Evolutionary conservation across 2,113 vertebrate genomes (phyloP), one percentile per base, ranked within the genome.

Genomic region (Anoplopoma fimbria): DNA sequence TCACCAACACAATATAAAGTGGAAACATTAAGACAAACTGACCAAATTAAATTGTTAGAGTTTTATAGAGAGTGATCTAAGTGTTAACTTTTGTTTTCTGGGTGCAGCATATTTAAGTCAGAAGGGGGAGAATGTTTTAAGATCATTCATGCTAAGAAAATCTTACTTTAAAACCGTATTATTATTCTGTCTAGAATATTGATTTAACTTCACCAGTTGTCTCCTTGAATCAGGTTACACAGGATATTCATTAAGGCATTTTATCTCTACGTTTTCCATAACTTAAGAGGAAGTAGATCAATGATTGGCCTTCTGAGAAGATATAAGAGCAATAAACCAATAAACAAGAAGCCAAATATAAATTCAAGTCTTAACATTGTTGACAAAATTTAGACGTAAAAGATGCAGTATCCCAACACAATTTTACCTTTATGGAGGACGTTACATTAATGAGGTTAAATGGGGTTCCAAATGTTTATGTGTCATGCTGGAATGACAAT

Each of bases 381-480:
- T 7, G 14, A 40, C n/a, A 83, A 38, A 83, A 69, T 86, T 88
- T 71, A 76, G 71, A 75, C 51, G 84, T 94, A 91, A 95, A 95
- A 95, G 94, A 95, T 95, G 94, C 94, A 95, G 94, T 95, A 95
- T 95, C 94, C 94, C 93, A 5, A 84, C 87, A 88, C 78, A 77
- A 81, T 80, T 78, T 88, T 71, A 84, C 79, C 64, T 79, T 79
- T 49, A 87, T 91, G 88, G 68, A 88, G 63, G 42, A 86, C 78
- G 86, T 91, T 70, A 69, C 42, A 79, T 68, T 91, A 45, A 85
- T 87, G 82, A 82, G 79, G 85, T 81, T 88, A 79, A 76, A 92
- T 87, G 77, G 72, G 69, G 40, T 89, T 81, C 75, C 29, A 81
- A 72, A 83, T 77, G 86, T 80, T 81, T 64, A 82, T 88, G 77